These are phyloP conservation scores for Pseudochirops corinnae DNA, from an alignment of 2,797 vertebrate species.

Conservation along the genomic window DNA sequence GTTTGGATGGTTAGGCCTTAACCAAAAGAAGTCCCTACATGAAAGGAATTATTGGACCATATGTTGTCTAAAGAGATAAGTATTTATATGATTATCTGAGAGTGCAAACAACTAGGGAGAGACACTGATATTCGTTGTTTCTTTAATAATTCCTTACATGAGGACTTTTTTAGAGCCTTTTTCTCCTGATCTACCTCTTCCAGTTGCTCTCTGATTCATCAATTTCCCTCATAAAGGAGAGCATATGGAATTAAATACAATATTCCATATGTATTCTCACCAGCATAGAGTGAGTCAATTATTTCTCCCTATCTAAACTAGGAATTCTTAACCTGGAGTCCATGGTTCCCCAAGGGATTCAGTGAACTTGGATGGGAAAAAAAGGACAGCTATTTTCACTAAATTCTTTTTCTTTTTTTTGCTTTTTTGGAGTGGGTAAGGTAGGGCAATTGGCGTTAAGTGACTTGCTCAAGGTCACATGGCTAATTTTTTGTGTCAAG, in stretches of 20 bases:
- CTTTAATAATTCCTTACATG: conserved; percentile 20
- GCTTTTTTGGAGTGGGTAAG: no score
- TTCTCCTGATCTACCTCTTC: conserved; percentile 1
- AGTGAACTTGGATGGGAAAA: neutral
- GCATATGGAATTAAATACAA: neutral
- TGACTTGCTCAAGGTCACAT: no score
- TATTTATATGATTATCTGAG: neutral
- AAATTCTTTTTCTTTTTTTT: neutral
- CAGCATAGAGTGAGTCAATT: neutral
- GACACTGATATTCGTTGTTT: conserved; percentile 14
- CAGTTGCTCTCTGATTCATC: conserved; percentile 24
- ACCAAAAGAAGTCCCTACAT: neutral
- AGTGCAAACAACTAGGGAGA: neutral
- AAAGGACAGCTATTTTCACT: neutral
- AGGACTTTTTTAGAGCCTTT: conserved; percentile 40
- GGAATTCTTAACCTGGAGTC: neutral
- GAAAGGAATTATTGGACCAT: neutral
- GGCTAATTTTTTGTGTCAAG: no score
- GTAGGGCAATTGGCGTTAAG: no score
- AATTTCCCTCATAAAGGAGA: conserved; percentile 23
- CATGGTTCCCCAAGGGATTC: neutral
- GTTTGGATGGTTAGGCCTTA: neutral
- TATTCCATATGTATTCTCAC: neutral
- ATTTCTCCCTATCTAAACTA: conserved; percentile 28
- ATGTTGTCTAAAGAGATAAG: neutral